phyloP scores from a whole-genome alignment of 2,113 vertebrate genomes.

The Callaeas wilsoni region DNA sequence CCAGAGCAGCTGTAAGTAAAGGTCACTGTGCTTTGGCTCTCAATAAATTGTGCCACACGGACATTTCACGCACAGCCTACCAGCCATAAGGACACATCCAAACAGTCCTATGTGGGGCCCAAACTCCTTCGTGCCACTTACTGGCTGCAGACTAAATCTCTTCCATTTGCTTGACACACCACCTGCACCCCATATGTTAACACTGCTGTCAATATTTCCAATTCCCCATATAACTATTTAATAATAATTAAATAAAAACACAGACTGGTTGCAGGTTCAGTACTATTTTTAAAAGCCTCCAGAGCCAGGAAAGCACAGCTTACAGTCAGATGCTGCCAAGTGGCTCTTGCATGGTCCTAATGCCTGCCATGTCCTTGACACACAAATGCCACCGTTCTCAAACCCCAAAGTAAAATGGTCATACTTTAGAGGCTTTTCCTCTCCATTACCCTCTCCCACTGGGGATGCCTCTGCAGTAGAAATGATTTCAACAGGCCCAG shows the following conservation, averaged over 20 bases:
- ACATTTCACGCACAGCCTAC: neutral
- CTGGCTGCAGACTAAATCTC: slow-evolving; percentile 28
- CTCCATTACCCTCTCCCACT: neutral
- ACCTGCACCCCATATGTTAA: slow-evolving; percentile 60
- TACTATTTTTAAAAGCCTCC: slow-evolving; percentile 35
- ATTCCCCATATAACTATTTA: slow-evolving; percentile 53
- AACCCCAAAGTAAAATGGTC: neutral
- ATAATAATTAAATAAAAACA: slow-evolving; percentile 64
- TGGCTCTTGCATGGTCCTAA: neutral
- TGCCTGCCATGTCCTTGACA: neutral
- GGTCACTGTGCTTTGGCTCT: neutral
- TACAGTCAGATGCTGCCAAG: slow-evolving; percentile 22
- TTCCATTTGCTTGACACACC: slow-evolving; percentile 34
- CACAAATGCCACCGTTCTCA: neutral
- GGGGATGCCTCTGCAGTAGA: neutral
- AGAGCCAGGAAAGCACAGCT: slow-evolving; percentile 28
- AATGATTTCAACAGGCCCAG: neutral
- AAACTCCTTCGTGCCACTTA: slow-evolving; percentile 16
- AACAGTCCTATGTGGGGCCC: neutral
- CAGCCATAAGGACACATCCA: neutral
- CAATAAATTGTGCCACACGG: neutral
- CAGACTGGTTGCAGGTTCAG: slow-evolving; percentile 42
- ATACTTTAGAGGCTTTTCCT: neutral
- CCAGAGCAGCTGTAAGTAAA: neutral
- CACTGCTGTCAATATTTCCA: slow-evolving; percentile 57